phyloP scores from a whole-genome alignment of 2,797 vertebrate genomes.

The Darevskia mixta region DNA sequence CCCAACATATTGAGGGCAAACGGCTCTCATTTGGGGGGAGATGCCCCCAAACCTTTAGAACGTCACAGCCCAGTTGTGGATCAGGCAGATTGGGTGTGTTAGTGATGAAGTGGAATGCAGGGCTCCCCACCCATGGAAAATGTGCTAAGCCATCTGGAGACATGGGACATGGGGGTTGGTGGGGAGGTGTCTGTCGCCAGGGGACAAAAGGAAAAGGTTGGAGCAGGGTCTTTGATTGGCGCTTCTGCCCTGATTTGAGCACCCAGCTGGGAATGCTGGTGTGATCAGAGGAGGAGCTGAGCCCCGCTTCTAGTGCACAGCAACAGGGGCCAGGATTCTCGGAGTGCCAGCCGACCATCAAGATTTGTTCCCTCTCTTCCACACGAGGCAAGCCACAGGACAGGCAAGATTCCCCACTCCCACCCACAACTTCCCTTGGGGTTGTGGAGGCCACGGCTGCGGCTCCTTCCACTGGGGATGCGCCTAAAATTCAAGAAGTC shows the following conservation, averaged over 20 bases:
- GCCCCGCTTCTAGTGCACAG: neutral
- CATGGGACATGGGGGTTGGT: no score
- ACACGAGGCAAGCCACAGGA: no score
- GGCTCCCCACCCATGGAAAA: neutral
- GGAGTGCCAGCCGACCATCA: neutral
- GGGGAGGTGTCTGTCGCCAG: neutral
- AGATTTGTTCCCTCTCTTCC: neutral
- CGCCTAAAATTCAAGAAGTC: neutral
- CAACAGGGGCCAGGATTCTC: neutral
- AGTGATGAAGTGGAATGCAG: neutral
- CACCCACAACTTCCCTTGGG: neutral
- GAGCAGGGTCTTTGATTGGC: conserved; percentile 20
- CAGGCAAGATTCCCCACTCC: neutral
- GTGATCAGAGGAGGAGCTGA: neutral
- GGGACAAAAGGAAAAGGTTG: neutral
- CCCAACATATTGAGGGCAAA: no score
- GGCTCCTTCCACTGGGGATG: neutral
- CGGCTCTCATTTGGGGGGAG: no score
- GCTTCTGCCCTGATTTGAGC: neutral
- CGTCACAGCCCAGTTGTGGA: neutral
- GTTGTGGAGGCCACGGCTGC: neutral
- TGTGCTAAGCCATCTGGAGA: neutral
- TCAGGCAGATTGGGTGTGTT: neutral
- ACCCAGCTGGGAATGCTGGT: neutral
- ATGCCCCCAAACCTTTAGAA: neutral